Conservation (phyloP, 2,113 vertebrate genomes). For the Austrofundulus limnaeus region DNA sequence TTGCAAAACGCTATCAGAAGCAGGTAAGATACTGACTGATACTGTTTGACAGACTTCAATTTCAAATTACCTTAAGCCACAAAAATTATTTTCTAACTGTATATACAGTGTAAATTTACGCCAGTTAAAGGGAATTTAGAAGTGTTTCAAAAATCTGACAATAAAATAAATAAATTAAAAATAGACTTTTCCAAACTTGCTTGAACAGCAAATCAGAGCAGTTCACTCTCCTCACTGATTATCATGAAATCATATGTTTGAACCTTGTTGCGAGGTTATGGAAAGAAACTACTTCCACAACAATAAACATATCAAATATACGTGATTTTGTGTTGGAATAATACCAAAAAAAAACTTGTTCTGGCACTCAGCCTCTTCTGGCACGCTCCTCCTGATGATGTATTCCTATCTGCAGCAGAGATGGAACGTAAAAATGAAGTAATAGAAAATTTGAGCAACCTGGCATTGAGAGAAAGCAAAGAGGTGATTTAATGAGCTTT, state of each 20-base stretch:
- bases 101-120: too few species aligned
- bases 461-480: conserved; percentile 34
- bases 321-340: conserved; percentile 59
- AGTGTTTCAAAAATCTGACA: too few species aligned
- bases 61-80: too few species aligned
- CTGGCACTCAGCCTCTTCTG: conserved; percentile 31
- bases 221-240: conserved; percentile 12
- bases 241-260: conserved; percentile 30
- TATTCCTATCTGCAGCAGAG: conserved; percentile 45
- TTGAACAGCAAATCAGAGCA: not conserved
- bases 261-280: conserved; percentile 38
- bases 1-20: too few species aligned
- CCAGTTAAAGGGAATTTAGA: too few species aligned
- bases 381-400: conserved; percentile 50
- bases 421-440: conserved; percentile 53
- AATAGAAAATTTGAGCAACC: conserved; percentile 54
- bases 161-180: too few species aligned
- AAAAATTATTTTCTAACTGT: too few species aligned
- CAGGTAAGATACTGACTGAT: too few species aligned
- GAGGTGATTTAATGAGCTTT: conserved; percentile 43
- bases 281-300: conserved; percentile 37
- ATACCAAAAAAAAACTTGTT: conserved; percentile 20
- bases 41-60: too few species aligned
- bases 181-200: too few species aligned
- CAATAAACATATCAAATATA: conserved; percentile 55